These are phyloP conservation scores for Lithodes maja DNA, from an alignment of 2,888 invertebrate species.

Conservation along the genomic window DNA sequence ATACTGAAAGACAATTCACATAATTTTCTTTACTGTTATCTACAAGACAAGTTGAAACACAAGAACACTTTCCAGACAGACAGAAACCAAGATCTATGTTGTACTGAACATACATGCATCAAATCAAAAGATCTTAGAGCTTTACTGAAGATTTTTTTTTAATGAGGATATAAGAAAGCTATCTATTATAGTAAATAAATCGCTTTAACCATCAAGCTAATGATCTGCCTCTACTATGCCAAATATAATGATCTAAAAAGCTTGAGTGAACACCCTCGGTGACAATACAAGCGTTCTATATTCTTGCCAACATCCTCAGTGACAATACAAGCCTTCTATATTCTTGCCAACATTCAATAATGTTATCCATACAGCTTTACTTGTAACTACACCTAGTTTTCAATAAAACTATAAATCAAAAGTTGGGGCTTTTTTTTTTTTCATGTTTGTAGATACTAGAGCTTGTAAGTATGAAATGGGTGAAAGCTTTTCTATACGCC, in stretches of 20 bases:
- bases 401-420: no score
- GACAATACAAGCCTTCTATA: background rate
- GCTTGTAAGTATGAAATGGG: no score
- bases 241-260: background rate
- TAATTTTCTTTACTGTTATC: constrained; percentile 30
- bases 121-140: background rate
- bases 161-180: background rate
- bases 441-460: no score
- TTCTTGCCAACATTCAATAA: background rate
- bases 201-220: constrained; percentile 5
- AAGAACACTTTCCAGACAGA: constrained; percentile 27
- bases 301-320: background rate
- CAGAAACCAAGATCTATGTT: background rate
- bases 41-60: constrained; percentile 34
- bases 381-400: no score
- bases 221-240: constrained; percentile 2
- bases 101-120: constrained; percentile 22
- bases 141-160: background rate
- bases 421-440: no score
- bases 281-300: background rate
- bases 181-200: background rate
- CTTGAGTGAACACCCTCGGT: no score
- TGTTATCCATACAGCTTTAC: no score
- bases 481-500: no score
- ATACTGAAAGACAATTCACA: background rate